phyloP scores from a whole-genome alignment of 2,797 vertebrate species.

The Pangasius macronema region DNA sequence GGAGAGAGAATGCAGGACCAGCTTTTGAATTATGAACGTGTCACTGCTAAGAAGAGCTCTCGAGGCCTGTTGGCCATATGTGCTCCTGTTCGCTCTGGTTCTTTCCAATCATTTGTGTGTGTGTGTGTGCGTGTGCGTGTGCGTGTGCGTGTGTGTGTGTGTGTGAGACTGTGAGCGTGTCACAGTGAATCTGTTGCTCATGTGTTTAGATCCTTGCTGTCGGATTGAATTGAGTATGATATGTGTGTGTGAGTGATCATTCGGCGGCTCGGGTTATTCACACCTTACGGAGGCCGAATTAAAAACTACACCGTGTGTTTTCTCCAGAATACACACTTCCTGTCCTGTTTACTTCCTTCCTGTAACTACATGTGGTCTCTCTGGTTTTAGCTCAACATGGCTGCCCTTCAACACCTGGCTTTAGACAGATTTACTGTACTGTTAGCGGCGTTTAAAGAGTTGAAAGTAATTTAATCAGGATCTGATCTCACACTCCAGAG shows the following conservation, averaged over 20 bases:
- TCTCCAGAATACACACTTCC: neutral
- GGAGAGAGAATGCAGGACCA: neutral
- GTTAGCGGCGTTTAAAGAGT: neutral
- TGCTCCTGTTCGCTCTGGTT: neutral
- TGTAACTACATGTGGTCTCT: neutral
- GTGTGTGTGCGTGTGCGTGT: slow-evolving; percentile 17
- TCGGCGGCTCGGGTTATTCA: neutral
- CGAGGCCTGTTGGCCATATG: slow-evolving; percentile 27
- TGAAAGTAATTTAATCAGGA: neutral
- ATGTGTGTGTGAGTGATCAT: neutral
- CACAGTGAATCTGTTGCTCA: neutral
- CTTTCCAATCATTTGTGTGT: neutral
- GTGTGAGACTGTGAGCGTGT: neutral
- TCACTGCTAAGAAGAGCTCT: slow-evolving; percentile 15
- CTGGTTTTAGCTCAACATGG: neutral
- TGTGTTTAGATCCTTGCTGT: neutral
- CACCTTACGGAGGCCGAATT: neutral
- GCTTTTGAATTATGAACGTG: slow-evolving; percentile 25
- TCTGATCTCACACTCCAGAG: neutral
- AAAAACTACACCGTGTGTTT: neutral
- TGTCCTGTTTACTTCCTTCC: neutral
- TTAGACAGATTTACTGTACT: too few species aligned
- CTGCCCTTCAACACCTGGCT: neutral
- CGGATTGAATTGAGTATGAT: neutral
- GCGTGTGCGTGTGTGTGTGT: slow-evolving; percentile 20